Conservation (phyloP, 2,797 vertebrate genomes). For the Phylloscopus collybita region DNA sequence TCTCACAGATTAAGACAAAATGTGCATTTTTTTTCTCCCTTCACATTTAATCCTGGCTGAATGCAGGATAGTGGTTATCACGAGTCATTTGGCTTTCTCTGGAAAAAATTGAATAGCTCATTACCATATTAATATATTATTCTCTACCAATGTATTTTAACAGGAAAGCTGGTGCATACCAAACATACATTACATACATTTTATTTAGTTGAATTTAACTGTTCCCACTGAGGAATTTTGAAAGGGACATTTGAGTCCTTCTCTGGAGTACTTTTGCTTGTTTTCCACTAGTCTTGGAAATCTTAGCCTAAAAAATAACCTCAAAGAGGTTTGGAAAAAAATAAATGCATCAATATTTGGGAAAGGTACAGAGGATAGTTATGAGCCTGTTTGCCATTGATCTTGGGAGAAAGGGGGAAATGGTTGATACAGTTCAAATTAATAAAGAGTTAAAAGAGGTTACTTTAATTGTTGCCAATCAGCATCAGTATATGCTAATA, state of each 20-base stretch:
- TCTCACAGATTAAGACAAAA: background rate
- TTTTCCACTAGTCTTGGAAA: background rate
- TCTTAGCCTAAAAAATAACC: background rate
- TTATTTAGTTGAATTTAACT: background rate
- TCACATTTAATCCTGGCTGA: background rate
- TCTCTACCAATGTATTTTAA: background rate
- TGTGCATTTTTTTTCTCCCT: background rate
- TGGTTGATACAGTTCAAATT: background rate
- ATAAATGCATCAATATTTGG: background rate
- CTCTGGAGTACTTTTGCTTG: background rate
- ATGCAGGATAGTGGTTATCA: background rate
- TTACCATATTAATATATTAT: background rate
- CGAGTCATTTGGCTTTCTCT: background rate
- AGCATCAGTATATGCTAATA: background rate
- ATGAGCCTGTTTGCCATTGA: background rate
- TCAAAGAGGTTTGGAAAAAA: background rate
- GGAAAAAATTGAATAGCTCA: background rate
- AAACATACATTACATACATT: background rate
- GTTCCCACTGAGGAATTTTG: background rate
- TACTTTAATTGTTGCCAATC: conserved; percentile 6
- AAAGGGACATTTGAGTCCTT: background rate
- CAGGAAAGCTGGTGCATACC: background rate
- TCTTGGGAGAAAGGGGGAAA: background rate
- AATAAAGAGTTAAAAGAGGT: conserved; percentile 22
- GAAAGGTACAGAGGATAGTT: background rate